phyloP scores from a whole-genome alignment of 1,140 invertebrate genomes.

The Oryctes rhinoceros region DNA sequence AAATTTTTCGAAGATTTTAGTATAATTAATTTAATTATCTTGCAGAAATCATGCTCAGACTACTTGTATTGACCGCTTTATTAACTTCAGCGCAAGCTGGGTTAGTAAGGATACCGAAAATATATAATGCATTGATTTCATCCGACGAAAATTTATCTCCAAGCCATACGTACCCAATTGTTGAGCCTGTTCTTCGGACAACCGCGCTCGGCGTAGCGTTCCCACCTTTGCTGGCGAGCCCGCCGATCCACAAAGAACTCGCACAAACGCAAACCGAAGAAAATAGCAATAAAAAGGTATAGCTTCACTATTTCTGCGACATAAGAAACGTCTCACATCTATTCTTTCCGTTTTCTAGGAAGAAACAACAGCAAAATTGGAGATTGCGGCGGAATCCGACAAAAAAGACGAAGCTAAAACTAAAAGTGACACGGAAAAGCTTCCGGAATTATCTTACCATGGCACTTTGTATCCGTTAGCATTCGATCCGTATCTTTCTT shows the following conservation, averaged over 20 bases:
- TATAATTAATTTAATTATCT: background rate
- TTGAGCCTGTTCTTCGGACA: conserved; percentile 73
- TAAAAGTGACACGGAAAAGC: background rate
- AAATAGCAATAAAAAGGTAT: conserved; percentile 25
- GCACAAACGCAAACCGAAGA: conserved; percentile 1
- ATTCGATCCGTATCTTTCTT: conserved; percentile 48
- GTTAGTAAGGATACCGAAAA: conserved; percentile 69
- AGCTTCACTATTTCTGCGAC: background rate
- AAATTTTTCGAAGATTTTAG: background rate
- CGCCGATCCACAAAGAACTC: conserved; percentile 1
- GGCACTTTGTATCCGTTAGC: conserved; percentile 48
- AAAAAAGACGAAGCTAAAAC: background rate
- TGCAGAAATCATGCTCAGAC: conserved; percentile 44
- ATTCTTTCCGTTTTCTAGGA: background rate
- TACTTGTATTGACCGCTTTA: conserved; percentile 66
- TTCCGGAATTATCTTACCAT: conserved; percentile 47
- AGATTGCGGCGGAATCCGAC: background rate
- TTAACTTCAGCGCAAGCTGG: conserved; percentile 69
- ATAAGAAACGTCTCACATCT: background rate
- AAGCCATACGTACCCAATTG: conserved; percentile 75
- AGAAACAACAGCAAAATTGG: background rate
- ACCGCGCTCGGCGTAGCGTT: conserved; percentile 66
- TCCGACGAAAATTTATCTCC: conserved; percentile 77
- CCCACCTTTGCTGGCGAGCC: conserved; percentile 57
- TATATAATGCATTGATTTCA: conserved; percentile 80